Base-by-base conservation (phyloP, 2,113 vertebrate genomes). In the Nestor notabilis region DNA sequence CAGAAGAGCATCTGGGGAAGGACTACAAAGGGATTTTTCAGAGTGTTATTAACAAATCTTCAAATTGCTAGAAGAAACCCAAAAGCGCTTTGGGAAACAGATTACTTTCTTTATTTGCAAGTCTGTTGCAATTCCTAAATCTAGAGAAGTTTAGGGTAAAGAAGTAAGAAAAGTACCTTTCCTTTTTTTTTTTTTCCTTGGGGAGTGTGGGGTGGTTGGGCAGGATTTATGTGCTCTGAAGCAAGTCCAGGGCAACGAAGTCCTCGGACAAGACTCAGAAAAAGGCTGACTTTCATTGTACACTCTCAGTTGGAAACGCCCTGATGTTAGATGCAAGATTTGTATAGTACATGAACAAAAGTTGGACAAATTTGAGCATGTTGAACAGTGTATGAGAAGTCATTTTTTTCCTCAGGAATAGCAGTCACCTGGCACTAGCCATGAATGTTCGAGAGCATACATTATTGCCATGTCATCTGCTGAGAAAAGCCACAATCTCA, bases 181-280 rank as follows among this genome's bases (percentile, higher is more conserved):
- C 46, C 2, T 61, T 46, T 61, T 79, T 15, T 49, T 15, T 28
- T 52, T n/a, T 52, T n/a, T 58, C 23, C 33, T 15, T 46, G 7
- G 13, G 16, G 14, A 5, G 1, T 8, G 3, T 2, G 5, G 29
- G 21, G 3, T 6, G n/a, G 24, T 5, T 37, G 10, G 13, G 8
- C 20, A 61, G 27, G 52, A 60, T 60, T 89, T 72, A 16, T 16
- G 11, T 21, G 2, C 21, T 29, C 10, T n/a, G 29, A 46, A 33
- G 16, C 15, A 46, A 68, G 8, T 58, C 27, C 23, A 39, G 46
- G 20, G 39, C 61, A 74, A 78, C 20, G 0, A 87, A 82, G 5
- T 41, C 39, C 39, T n/a, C 1, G 3, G 60, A 49, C 24, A 66
- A 75, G 43, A 64, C n/a, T 84, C 28, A 33, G 58, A 55, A 29